These are phyloP conservation scores for Drosophila cognata DNA, from an alignment of 2,888 invertebrate genomes.

Conservation along the genomic window DNA sequence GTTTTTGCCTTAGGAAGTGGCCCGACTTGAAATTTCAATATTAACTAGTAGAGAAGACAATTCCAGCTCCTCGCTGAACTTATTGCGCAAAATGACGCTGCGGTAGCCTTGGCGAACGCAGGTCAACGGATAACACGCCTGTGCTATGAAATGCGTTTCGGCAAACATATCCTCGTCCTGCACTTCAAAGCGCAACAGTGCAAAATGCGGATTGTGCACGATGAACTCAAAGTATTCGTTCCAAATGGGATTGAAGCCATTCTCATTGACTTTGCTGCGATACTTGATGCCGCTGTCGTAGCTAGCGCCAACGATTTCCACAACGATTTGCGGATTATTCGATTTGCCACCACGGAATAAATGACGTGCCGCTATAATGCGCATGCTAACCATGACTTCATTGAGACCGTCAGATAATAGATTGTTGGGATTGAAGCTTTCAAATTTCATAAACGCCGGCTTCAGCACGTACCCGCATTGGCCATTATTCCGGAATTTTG, in stretches of 20 bases:
- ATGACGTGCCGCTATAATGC: constrained; percentile 95
- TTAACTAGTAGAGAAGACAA: constrained; percentile 95
- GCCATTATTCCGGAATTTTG: constrained; percentile 96
- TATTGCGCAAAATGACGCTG: constrained; percentile 95
- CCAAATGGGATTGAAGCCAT: constrained; percentile 97
- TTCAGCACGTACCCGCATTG: constrained; percentile 96
- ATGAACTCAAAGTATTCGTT: constrained; percentile 94
- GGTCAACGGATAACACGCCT: constrained; percentile 94
- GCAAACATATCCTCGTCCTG: constrained; percentile 99
- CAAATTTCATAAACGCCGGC: constrained; percentile 94
- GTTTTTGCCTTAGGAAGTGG: constrained; percentile 17
- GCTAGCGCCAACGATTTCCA: constrained; percentile 95
- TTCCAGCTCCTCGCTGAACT: constrained; percentile 96
- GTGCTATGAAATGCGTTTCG: constrained; percentile 97
- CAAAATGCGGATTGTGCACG: constrained; percentile 92
- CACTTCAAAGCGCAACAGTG: constrained; percentile 93
- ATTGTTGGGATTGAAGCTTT: constrained; percentile 92
- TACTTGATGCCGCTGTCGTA: constrained; percentile 94
- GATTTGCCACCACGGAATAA: constrained; percentile 93
- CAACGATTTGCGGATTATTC: constrained; percentile 94
- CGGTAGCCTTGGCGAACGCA: constrained; percentile 94
- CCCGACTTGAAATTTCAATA: constrained; percentile 86
- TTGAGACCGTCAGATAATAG: constrained; percentile 87
- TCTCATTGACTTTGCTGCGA: constrained; percentile 95
- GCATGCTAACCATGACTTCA: constrained; percentile 89